A percentile compares a stretch with the other conserved stretches of the same genome.
These are phyloP conservation scores for Peromyscus melanophrys DNA, from an alignment of 2,797 vertebrate genomes.

Conservation along the genomic window DNA sequence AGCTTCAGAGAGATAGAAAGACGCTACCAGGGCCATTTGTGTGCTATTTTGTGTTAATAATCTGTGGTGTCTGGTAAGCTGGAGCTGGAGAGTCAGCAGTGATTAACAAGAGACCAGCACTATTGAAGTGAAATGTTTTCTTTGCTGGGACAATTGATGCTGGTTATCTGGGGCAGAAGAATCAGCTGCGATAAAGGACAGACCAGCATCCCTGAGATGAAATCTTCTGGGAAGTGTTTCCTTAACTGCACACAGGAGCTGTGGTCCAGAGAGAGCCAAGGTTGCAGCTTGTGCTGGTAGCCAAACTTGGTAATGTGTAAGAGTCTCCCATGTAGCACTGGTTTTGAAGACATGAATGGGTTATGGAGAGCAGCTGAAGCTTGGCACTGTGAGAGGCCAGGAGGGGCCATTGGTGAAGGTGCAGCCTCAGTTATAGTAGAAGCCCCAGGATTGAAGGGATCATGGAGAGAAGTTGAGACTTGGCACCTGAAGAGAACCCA, in stretches of 20 bases:
- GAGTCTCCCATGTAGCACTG: background rate
- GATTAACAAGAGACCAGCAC: background rate
- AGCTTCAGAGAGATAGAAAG: background rate
- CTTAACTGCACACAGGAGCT: background rate
- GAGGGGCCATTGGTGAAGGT: too few relatives aligned
- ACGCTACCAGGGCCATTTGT: background rate
- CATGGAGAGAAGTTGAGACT: background rate
- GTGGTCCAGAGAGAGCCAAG: background rate
- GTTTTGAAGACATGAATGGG: background rate
- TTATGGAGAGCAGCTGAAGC: background rate
- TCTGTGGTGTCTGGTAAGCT: background rate
- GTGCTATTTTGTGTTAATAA: background rate
- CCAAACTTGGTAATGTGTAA: background rate
- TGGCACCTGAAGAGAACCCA: background rate
- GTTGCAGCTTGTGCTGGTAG: background rate
- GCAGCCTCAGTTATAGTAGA: background rate
- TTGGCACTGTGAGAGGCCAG: background rate
- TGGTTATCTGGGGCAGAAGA: background rate
- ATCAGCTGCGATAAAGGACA: background rate
- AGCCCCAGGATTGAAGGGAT: background rate
- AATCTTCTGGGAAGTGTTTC: background rate
- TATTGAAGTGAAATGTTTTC: background rate
- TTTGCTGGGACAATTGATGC: background rate
- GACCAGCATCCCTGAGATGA: background rate
- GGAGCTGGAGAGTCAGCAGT: background rate